These are phyloP conservation scores for Pristionchus entomophagus DNA, from an alignment of 2,888 invertebrate species.

Conservation along the genomic window DNA sequence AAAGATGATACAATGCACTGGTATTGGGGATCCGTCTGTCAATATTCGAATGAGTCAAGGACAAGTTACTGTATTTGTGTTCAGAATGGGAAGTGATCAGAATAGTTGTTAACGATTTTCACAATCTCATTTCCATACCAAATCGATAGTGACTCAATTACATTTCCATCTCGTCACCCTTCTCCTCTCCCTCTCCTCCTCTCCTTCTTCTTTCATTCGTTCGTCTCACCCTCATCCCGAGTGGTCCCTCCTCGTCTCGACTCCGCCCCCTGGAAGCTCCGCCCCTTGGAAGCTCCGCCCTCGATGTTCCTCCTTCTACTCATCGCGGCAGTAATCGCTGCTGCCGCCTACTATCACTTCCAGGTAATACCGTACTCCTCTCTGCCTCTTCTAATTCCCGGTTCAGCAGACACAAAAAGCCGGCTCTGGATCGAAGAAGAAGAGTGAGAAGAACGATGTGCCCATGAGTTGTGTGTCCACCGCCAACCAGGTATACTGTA, in stretches of 20 bases:
- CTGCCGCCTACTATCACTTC: slow-evolving; percentile 28
- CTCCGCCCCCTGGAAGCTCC: background rate
- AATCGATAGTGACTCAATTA: too few relatives aligned
- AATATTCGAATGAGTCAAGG: too few relatives aligned
- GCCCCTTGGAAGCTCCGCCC: slow-evolving; percentile 1
- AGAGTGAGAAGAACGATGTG: slow-evolving; percentile 20
- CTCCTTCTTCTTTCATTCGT: background rate
- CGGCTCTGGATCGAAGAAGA: too few relatives aligned
- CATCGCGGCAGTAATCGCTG: slow-evolving; percentile 19
- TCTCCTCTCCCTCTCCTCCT: background rate
- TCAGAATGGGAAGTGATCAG: too few relatives aligned
- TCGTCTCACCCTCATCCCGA: background rate
- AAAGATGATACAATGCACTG: background rate
- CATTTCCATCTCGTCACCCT: background rate
- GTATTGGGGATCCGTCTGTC: too few relatives aligned
- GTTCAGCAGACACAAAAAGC: slow-evolving; percentile 6
- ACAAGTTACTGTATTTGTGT: too few relatives aligned
- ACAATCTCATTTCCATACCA: background rate
- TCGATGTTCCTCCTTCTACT: slow-evolving; percentile 23
- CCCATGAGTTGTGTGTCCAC: slow-evolving; percentile 12
- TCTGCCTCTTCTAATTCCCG: background rate
- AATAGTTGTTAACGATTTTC: too few relatives aligned
- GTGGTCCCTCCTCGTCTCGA: background rate
- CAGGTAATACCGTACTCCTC: background rate
- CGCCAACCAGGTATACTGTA: background rate